Evolutionary conservation across 2,888 invertebrate genomes (phyloP), one percentile per base, ranked within the genome.

Genomic region (Cactoblastis cactorum): DNA sequence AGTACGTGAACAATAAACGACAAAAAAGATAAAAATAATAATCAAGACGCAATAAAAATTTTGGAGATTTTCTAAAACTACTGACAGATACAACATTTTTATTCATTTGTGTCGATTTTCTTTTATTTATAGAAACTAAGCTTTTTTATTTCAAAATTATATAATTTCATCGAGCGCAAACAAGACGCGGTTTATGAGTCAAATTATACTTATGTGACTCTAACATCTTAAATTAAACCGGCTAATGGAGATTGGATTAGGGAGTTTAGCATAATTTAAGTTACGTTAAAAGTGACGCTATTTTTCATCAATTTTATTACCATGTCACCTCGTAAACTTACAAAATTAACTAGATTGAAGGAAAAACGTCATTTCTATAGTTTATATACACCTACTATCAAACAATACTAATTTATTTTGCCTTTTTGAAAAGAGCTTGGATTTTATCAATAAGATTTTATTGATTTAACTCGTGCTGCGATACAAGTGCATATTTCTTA

Each of bases 101-200:
- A n/a, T n/a, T n/a, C n/a, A n/a, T n/a, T n/a, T n/a, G n/a, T n/a
- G n/a, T n/a, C n/a, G n/a, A n/a, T 37, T 9, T 68, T 59, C 79
- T 83, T 76, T 71, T 67, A 73, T 83, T 83, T 78, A 85, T 74
- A 61, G 67, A 71, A 65, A 67, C 68, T 67, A 64, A 73, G 71
- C 67, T 69, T 76, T 83, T 78, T 77, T 76, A 80, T 78, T 80
- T 76, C 63, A 75, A 65, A 78, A n/a, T n/a, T n/a, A n/a, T 83
- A 82, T 77, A 78, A 82, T 83, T 85, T 86, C 85, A 86, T 85
- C 80, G 73, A 85, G 73, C 71, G 73, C 82, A 84, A 87, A 88
- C 77, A 84, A 82, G 74, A 70, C 64, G 58, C 65, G 55, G 67
- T 79, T 84, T 80, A 83, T 72, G 77, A 72, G 59, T 61, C 62